These are phyloP conservation scores for Rhodeus uyekii DNA, from an alignment of 2,797 vertebrate species.

Conservation along the genomic window DNA sequence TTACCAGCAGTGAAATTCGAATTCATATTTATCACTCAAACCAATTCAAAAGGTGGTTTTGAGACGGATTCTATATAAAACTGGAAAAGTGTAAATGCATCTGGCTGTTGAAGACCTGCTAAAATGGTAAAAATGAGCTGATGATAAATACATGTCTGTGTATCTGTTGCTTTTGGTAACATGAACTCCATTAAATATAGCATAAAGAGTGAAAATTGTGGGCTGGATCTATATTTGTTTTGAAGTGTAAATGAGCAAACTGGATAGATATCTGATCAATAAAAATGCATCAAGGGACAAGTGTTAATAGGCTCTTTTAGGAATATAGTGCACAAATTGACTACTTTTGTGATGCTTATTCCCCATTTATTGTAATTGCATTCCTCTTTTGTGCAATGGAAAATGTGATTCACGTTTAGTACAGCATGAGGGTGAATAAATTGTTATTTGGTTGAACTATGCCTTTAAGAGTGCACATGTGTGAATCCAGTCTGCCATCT, in stretches of 20 bases:
- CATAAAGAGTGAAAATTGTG: neutral
- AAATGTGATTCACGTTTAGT: neutral
- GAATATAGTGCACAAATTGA: neutral
- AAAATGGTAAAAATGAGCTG: neutral
- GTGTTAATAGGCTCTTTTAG: neutral
- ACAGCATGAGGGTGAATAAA: neutral
- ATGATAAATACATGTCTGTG: too few species aligned
- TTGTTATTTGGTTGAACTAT: neutral
- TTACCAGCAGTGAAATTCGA: neutral
- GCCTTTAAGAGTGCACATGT: slow-evolving; percentile 40
- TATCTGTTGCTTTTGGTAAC: neutral
- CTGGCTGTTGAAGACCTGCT: neutral
- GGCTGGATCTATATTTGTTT: neutral
- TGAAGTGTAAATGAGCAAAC: neutral
- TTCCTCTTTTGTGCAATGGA: neutral
- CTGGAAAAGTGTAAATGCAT: neutral
- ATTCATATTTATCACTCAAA: neutral
- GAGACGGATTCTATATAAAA: neutral
- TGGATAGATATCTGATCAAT: neutral
- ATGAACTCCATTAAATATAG: neutral
- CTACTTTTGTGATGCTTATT: neutral
- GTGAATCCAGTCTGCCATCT: slow-evolving; percentile 46
- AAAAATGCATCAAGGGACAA: neutral
- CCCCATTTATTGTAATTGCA: neutral
- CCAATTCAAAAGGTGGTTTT: neutral